Conservation (phyloP, 2,113 vertebrate genomes). For the Bubo scandiacus region DNA sequence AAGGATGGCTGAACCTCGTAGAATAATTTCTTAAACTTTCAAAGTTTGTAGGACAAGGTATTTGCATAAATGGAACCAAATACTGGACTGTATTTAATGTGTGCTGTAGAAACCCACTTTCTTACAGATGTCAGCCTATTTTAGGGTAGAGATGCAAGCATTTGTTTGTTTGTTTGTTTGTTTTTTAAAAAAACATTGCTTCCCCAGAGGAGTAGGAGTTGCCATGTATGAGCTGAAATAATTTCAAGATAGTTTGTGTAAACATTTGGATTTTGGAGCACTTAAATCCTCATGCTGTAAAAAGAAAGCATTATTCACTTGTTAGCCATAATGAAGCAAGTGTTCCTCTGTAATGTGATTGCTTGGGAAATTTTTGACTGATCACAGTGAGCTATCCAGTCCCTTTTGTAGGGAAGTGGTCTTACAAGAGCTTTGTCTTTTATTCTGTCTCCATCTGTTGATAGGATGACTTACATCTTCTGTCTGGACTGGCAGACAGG, state of each 20-base stretch:
- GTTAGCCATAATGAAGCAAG: neutral
- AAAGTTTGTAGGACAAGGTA: neutral
- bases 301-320: conserved; percentile 2
- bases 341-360: conserved; percentile 14
- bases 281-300: neutral
- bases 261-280: neutral
- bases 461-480: conserved; percentile 32
- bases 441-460: conserved; percentile 54
- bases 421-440: conserved; percentile 23
- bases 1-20: neutral
- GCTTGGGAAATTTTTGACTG: conserved; percentile 31
- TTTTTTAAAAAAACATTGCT: neutral
- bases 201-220: neutral
- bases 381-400: neutral
- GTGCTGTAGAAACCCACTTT: neutral
- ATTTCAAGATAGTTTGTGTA: neutral
- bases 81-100: neutral
- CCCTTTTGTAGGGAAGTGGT: neutral
- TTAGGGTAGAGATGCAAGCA: neutral
- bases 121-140: neutral
- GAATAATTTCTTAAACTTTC: neutral
- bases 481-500: conserved; percentile 47
- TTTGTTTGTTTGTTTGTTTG: neutral
- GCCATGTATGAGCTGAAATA: neutral
- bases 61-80: neutral